A percentile compares a stretch with the other conserved stretches of the same genome.
Conservation (phyloP, 2,113 vertebrate genomes). For the Melozone crissalis region DNA sequence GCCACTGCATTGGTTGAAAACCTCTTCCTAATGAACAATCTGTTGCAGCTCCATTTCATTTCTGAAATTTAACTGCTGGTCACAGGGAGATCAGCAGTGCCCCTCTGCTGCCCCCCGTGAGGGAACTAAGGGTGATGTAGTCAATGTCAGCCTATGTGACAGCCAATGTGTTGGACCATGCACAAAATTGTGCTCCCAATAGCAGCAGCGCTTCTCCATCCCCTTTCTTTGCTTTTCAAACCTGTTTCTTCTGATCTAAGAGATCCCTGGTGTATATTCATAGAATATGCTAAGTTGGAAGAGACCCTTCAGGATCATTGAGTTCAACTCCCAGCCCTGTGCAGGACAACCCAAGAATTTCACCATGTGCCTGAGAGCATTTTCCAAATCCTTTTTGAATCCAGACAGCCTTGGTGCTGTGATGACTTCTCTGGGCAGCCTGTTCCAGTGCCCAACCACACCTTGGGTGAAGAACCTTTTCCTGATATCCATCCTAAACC, state of each 20-base stretch:
- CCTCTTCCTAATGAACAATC: not conserved
- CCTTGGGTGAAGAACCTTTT: not conserved
- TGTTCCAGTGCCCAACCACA: not conserved
- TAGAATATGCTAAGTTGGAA: no score
- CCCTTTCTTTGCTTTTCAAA: not conserved
- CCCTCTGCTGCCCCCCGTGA: fast-evolving
- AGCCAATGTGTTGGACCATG: not conserved
- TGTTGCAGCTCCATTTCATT: not conserved
- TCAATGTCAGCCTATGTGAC: not conserved
- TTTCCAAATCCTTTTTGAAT: not conserved
- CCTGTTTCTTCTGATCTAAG: not conserved
- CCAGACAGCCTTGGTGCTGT: no score
- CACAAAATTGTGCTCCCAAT: not conserved
- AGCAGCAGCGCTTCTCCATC: not conserved
- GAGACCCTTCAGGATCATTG: fast-evolving
- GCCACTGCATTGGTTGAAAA: not conserved
- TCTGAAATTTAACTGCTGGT: not conserved
- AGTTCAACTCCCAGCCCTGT: not conserved
- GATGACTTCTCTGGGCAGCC: not conserved
- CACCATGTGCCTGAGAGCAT: not conserved
- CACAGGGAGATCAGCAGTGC: not conserved
- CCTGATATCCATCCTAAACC: not conserved
- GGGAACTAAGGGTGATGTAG: not conserved
- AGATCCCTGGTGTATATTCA: not conserved
- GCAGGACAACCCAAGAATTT: not conserved